A percentile compares a stretch with the other conserved stretches of the same genome.
Conservation (phyloP, 2,113 vertebrate species). For the Nipponia nippon region DNA sequence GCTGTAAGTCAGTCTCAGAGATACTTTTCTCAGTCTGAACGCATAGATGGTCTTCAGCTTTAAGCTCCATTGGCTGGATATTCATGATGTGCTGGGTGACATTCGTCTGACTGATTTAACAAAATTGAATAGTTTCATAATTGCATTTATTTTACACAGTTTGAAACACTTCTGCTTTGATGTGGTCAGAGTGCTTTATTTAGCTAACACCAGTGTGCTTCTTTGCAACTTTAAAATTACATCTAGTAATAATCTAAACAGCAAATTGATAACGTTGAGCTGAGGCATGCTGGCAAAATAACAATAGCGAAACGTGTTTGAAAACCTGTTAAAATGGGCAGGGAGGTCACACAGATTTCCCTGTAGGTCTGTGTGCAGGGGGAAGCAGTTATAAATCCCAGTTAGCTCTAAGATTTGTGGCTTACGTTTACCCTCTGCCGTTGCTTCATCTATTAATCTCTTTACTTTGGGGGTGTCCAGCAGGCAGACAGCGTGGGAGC, state of each 20-base stretch:
- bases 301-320: neutral
- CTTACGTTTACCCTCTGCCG: neutral
- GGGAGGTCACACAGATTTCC: neutral
- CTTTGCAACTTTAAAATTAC: neutral
- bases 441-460: neutral
- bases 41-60: neutral
- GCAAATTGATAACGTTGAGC: neutral
- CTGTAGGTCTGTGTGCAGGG: neutral
- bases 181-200: conserved; percentile 12
- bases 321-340: neutral
- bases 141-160: conserved; percentile 6
- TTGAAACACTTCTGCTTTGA: conserved; percentile 39
- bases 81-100: neutral
- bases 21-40: neutral
- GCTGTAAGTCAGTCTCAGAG: neutral
- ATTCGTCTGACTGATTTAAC: neutral
- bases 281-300: neutral
- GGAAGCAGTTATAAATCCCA: neutral
- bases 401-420: neutral
- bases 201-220: neutral
- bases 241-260: conserved; percentile 16
- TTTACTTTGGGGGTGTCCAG: neutral
- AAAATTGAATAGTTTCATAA: conserved; percentile 28
- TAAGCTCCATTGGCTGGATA: neutral
- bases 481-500: neutral